Evolutionary conservation across 23 tunicate genomes (phyloP), one percentile per base, ranked within the genome.

Genomic region (Corella eumyota): DNA sequence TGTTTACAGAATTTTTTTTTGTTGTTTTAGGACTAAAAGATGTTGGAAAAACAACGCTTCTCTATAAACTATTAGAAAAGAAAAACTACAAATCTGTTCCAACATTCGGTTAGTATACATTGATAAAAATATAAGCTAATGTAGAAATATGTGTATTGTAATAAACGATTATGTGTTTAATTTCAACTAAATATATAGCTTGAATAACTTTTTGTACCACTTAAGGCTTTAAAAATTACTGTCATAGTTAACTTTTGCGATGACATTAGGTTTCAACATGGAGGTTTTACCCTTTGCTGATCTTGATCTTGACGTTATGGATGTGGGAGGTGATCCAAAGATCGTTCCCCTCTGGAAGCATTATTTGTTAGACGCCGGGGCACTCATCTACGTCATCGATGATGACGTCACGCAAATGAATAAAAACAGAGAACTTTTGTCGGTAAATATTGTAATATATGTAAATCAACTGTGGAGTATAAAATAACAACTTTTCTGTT

Each of bases 181-280:
- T n/a, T n/a, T n/a, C n/a, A n/a, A n/a, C n/a, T n/a, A n/a, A n/a
- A n/a, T n/a, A n/a, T n/a, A n/a, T n/a, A n/a, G n/a, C n/a, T n/a
- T n/a, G n/a, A n/a, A n/a, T n/a, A n/a, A n/a, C n/a, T n/a, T n/a
- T n/a, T n/a, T n/a, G n/a, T n/a, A n/a, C n/a, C n/a, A n/a, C n/a
- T n/a, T n/a, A n/a, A n/a, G n/a, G n/a, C n/a, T n/a, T n/a, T n/a
- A n/a, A n/a, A n/a, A n/a, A n/a, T n/a, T n/a, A n/a, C n/a, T n/a
- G n/a, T n/a, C n/a, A n/a, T n/a, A n/a, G n/a, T n/a, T n/a, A n/a
- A n/a, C n/a, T n/a, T n/a, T n/a, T n/a, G n/a, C n/a, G n/a, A n/a
- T n/a, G n/a, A n/a, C n/a, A n/a, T n/a, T 25, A 66, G 71, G 71
- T 36, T 66, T 66, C 24, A 66, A 66, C 71, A 66, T 66, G 71